A percentile compares a stretch with the other conserved stretches of the same genome.
These are phyloP conservation scores for Lypha dubia DNA, from an alignment of 2,888 invertebrate genomes.

Conservation along the genomic window DNA sequence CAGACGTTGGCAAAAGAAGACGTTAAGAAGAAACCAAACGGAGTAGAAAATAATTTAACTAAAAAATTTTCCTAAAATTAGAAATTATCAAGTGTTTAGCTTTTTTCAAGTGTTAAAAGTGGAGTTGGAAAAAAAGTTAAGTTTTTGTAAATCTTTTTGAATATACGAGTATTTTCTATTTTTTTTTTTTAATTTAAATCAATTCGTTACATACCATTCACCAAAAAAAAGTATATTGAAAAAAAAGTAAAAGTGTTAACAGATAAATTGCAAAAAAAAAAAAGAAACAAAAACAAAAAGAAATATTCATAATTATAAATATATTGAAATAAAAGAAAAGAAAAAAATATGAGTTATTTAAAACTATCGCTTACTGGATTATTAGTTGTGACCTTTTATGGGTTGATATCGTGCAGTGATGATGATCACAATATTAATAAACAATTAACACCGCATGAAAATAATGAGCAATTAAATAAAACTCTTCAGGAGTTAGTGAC, in stretches of 20 bases:
- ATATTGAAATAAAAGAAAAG: constrained; percentile 30
- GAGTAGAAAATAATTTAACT: constrained; percentile 52
- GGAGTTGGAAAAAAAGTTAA: constrained; percentile 28
- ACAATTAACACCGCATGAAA: constrained; percentile 19
- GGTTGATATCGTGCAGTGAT: constrained; percentile 2
- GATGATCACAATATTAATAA: constrained; percentile 23
- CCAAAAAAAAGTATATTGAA: too few relatives aligned
- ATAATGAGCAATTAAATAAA: constrained; percentile 26
- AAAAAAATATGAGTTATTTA: constrained; percentile 50
- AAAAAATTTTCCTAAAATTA: neutral
- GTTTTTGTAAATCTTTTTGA: constrained; percentile 37
- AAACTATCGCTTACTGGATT: constrained; percentile 46
- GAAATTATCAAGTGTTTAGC: constrained; percentile 13
- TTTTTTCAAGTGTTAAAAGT: constrained; percentile 18
- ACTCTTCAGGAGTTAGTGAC: neutral
- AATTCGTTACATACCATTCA: constrained; percentile 2
- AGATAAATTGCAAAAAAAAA: constrained; percentile 30
- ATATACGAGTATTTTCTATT: too few relatives aligned
- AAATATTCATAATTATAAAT: too few relatives aligned
- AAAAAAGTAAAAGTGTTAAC: constrained; percentile 62
- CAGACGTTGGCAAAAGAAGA: constrained; percentile 70
- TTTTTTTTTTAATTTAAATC: constrained; percentile 12
- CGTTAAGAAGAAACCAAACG: constrained; percentile 68
- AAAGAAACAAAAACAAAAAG: neutral
- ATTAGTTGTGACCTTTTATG: constrained; percentile 40